Evolutionary conservation across 2,113 vertebrate species (phyloP).

Genomic region (Rhadina sibilatrix): DNA sequence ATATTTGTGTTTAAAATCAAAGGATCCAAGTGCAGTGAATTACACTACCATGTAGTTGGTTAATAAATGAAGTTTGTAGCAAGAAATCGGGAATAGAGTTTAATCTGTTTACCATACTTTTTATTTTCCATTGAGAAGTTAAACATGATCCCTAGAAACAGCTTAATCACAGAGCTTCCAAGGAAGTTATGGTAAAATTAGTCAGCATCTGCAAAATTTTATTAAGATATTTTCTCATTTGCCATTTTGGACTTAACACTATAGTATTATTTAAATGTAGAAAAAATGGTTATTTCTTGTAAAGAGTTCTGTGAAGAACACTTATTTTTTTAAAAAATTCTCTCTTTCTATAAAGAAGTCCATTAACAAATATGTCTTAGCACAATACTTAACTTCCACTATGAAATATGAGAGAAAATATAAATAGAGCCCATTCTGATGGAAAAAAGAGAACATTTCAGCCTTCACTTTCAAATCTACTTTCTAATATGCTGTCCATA

Average conservation of each 20-base stretch:
- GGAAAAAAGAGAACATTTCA: background rate
- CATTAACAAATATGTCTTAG: background rate
- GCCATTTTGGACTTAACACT: background rate
- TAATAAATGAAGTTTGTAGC: background rate
- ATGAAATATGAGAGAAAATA: background rate
- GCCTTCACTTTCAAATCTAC: background rate
- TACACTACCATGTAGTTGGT: background rate
- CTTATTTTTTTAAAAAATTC: background rate
- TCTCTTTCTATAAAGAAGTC: background rate
- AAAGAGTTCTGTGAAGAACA: background rate
- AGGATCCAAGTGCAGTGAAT: background rate
- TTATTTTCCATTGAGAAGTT: background rate
- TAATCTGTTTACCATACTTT: background rate
- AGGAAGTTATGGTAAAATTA: background rate
- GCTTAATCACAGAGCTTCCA: background rate
- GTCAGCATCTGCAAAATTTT: background rate
- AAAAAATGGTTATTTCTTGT: background rate
- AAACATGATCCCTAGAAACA: background rate
- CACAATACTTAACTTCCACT: background rate
- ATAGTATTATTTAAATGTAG: background rate
- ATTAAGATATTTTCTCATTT: background rate
- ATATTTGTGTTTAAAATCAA: background rate
- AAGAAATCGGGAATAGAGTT: background rate
- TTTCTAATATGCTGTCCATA: background rate
- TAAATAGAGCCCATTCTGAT: background rate